Evolutionary conservation across 2,888 invertebrate species (phyloP), one percentile per base, ranked within the genome.

Genomic region (Caenorhabditis sp.): DNA sequence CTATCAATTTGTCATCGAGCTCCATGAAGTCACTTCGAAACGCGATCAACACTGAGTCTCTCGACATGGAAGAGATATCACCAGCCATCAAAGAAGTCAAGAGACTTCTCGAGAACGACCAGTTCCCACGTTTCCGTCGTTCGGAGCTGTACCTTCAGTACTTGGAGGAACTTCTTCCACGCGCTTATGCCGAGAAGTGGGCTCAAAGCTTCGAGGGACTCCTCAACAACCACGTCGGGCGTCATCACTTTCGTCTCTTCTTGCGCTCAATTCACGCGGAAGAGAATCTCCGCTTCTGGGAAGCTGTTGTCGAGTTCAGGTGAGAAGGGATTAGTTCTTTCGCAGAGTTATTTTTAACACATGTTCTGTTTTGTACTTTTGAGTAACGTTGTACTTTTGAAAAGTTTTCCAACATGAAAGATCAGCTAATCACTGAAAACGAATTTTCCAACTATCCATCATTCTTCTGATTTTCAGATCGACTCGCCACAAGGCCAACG

Each of bases 211-310:
- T 91, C 84, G 91, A 92, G 47, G 88, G 90, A 8, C 84, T 91
- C 59, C 85, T 91, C 31, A 89, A 89, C 24, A 91, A 91, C 68
- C 89, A 90, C 58, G 90, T 91, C 22, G 91, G 91, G 14, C 88
- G 91, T 3, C 90, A 91, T 74, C 89, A 91, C 68, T 91, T 91
- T 77, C 90, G 91, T 4, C 82, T 89, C 47, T 91, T 88, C 80
- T 82, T 91, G 38, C 89, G 89, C 61, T 76, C 83, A n/a, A 90
- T 91, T 54, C 91, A 91, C 47, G 91, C 91, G 35, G 91, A 91
- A 72, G 91, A 91, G 80, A 91, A 91, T 61, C 87, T 91, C 1
- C 88, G 90, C 59, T 91, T 91, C 80, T 91, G 91, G 91, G 91
- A 91, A 81, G 85, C 85, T 16, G 87, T 87, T 38, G 86, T 87